Conservation (phyloP, 2,888 invertebrate species). For the Dynastes tityus region DNA sequence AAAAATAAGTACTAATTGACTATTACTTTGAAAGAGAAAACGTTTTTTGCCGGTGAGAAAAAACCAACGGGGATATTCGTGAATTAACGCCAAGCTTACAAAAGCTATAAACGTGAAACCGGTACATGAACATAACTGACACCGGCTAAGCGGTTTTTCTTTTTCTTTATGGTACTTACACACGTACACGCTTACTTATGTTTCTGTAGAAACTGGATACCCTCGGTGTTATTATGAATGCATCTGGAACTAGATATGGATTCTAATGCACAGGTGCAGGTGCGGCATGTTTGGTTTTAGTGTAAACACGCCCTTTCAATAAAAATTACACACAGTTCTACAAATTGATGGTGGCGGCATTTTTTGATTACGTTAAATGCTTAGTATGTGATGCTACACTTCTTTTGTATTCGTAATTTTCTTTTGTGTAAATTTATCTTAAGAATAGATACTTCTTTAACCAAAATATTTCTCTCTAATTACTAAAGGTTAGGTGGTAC, state of each 20-base stretch:
- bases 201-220: slow-evolving; percentile 24
- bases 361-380: background rate
- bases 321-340: background rate
- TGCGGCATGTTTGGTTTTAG: background rate
- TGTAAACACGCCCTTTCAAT: background rate
- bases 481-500: too few relatives aligned
- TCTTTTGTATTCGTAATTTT: background rate
- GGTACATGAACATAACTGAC: slow-evolving; percentile 29
- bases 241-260: slow-evolving; percentile 5
- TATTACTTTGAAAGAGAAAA: too few relatives aligned
- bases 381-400: background rate
- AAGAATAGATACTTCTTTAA: too few relatives aligned
- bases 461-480: too few relatives aligned
- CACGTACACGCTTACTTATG: background rate
- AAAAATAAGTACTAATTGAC: too few relatives aligned
- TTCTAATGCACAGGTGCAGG: slow-evolving; percentile 22
- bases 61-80: background rate
- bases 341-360: background rate
- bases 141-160: slow-evolving; percentile 10
- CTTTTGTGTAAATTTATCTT: background rate
- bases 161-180: background rate
- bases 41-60: background rate
- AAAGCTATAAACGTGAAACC: slow-evolving; percentile 5
- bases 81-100: background rate
- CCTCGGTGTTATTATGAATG: background rate